Base-by-base conservation (phyloP, 2,888 invertebrate species). In the Trissolcus brochymenae region DNA sequence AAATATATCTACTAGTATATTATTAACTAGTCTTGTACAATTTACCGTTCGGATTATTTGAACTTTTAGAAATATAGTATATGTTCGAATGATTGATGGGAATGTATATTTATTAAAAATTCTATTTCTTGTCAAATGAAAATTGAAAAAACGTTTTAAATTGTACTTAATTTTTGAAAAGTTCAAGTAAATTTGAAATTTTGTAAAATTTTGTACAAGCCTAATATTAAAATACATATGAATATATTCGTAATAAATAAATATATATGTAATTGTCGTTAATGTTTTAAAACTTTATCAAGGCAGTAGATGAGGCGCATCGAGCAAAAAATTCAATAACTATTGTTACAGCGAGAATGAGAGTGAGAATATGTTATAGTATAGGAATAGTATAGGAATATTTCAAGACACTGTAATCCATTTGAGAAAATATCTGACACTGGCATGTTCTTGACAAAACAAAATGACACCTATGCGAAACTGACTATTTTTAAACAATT, bases 211-310 rank as follows among this genome's bases (percentile, higher is more conserved):
- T 35, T 35, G 35, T 35, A 35, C 35, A 35, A 35, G 35, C 35
- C 35, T 35, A 35, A 35, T 35, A 35, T 35, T 7, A 35, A 35
- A 11, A 35, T 35, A 35, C 35, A 16, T 46, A 46, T 46, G 4
- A n/a, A 16, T 16, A 46, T 16, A 46, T 46, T 46, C n/a, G 6
- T 6, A 3, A 46, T 53, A 25, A n/a, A 79, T 62, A 78, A 59
- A 79, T 66, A 78, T 66, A 56, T 70, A 70, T 82, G 82, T 81
- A 81, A 86, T 82, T 82, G 83, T 84, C 85, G 86, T 87, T 87
- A 85, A 85, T 82, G 85, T 86, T 87, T 87, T 81, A 82, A 87
- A 87, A 87, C 87, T 87, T 87, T 87, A 87, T 85, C 81, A 82
- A 81, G 78, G 80, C 79, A 75, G 59, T 77, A 75, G 70, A 54